Evolutionary conservation across 2,888 invertebrate genomes (phyloP).

Genomic region (Falcaria lacertinaria): DNA sequence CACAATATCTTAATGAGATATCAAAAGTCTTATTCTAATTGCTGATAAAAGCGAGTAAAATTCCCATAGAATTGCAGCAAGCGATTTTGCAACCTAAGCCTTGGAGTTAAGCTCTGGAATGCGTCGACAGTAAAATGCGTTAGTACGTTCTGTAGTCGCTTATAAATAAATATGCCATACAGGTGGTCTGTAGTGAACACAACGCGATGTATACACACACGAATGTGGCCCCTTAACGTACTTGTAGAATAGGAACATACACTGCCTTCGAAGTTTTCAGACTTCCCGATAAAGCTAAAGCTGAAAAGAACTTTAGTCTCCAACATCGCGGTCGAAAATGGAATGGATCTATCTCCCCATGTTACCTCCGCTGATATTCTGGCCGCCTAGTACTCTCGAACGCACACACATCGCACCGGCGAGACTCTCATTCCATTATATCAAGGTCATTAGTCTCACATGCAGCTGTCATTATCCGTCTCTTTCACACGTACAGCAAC

Average conservation of each 20-base stretch:
- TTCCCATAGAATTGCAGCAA: not conserved
- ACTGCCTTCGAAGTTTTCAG: slow-evolving; percentile 19
- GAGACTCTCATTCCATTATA: slow-evolving; percentile 59
- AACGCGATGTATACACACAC: slow-evolving; percentile 20
- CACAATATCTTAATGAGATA: not conserved
- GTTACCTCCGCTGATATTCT: slow-evolving; percentile 40
- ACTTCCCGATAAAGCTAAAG: slow-evolving; percentile 12
- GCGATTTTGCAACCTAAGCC: not conserved
- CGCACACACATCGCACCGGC: slow-evolving; percentile 59
- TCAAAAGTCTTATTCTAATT: slow-evolving; percentile 1
- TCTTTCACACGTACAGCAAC: slow-evolving; percentile 35
- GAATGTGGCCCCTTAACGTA: slow-evolving; percentile 7
- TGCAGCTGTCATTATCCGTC: slow-evolving; percentile 39
- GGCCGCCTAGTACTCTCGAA: slow-evolving; percentile 59
- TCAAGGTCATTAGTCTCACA: slow-evolving; percentile 66
- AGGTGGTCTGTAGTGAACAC: slow-evolving; percentile 23
- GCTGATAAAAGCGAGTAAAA: not conserved
- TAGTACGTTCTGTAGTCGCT: slow-evolving; percentile 1
- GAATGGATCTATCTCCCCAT: slow-evolving; percentile 12
- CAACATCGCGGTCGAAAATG: slow-evolving; percentile 8
- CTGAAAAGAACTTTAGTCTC: slow-evolving; percentile 11
- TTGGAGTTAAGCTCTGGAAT: not conserved
- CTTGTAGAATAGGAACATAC: slow-evolving; percentile 22
- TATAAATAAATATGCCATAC: slow-evolving; percentile 18
- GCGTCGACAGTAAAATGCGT: not conserved